Base-by-base conservation (phyloP, 1,140 invertebrate species). In the Brachionus paranguensis region DNA sequence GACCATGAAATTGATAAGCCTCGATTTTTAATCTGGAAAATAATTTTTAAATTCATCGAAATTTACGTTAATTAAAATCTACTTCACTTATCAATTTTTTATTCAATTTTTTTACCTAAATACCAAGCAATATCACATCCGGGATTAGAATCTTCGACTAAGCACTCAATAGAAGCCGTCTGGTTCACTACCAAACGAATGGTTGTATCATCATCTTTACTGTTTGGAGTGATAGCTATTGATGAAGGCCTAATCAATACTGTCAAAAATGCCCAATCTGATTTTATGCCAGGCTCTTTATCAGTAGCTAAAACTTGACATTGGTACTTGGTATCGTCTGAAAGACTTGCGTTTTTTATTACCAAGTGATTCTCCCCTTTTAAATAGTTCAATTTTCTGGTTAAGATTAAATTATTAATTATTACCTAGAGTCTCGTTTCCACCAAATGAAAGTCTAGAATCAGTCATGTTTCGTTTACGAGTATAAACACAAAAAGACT, bases 381-480 rank as follows among this genome's bases (percentile, higher is more conserved):
- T 1, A 10, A 55, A 27, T n/a, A 79, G 50, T 17, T 41, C 1
- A 27, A 27, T 7, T 41, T 45, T 45, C 12, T n/a, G 4, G 11
- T 27, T 47, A 55, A 24, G 14, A 27, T 14, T 12, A 78, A n/a
- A 27, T 8, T 4, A 78, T 10, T 6, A 50, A n/a, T 27, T 27
- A 20, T 41, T 79, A 79, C 76, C 76, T 64, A 60, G 27, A 37
- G 53, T 64, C 14, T 81, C 78, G 37, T 81, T 47, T 11, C 78
- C 78, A 37, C 6, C 41, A 27, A 81, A 33, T 43, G 53, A 64
- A 24, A 64, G 11, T 37, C 78, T 60, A 7, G 78, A 8, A 37
- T 81, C 78, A 14, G 64, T 81, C n/a, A 68, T 29, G 41, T 81
- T 81, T 68, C 78, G 14, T 24, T 81, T 81, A 24, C 78, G 78